Evolutionary conservation across 2,113 vertebrate species (phyloP), one percentile per base, ranked within the genome.

Genomic region (Triplophysa tibetana): DNA sequence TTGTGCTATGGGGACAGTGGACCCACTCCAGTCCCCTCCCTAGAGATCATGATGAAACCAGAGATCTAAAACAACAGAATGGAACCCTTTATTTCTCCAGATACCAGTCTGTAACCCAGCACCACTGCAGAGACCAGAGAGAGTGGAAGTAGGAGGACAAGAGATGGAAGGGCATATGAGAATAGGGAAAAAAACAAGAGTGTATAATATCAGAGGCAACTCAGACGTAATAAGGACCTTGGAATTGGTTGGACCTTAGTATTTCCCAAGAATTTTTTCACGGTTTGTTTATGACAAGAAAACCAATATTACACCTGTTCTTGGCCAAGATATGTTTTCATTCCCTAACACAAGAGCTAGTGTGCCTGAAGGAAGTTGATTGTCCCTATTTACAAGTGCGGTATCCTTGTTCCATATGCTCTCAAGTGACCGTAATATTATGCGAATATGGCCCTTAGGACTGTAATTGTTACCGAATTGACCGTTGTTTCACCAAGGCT

Each of bases 91-190:
- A 88, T 93, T 91, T 87, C 74, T 88, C 82, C 86, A 92, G 92
- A 92, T 93, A 93, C 90, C 90, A 88, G 87, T 76, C 83, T 90
- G 92, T 90, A 93, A 93, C 88, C 86, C 66, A 69, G 89, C 90
- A 92, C 90, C 86, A 19, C 84, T 79, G 72, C 84, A 82, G 84
- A 74, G 83, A 67, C 82, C 29, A 63, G 58, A 81, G 72, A 82
- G 75, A 84, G 82, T 26, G 43, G 82, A 70, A 80, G 78, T 45
- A 77, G 61, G 70, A 82, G 68, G 54, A 75, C 74, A 45, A 26
- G 86, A 72, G 73, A 86, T 88, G 87, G 89, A 91, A 90, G 87
- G 88, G 81, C 72, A 79, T 80, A 62, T 83, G 76, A 88, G 89
- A 87, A 81, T 70, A 75, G 86, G 65, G 81, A 82, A 79, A 80